Percentiles rank a stretch among this genome's conserved stretches.
Evolutionary conservation across 1,140 invertebrate species (phyloP).

Genomic region (Rhopalosiphum maidis): DNA sequence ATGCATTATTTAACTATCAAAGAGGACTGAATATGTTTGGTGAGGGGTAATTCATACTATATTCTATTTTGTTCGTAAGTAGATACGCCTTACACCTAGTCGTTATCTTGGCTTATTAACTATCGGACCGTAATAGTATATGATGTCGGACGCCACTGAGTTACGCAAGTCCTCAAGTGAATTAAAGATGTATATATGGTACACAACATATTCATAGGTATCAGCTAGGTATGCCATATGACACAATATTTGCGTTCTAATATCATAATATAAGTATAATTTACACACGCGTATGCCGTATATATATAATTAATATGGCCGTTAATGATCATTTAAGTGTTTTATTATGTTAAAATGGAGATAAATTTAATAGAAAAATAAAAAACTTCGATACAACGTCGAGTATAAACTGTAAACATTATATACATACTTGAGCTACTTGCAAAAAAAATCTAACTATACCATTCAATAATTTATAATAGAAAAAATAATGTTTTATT

Average conservation of each 20-base stretch:
- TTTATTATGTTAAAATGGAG: background rate
- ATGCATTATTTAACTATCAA: background rate
- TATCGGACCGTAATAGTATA: background rate
- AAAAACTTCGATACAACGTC: background rate
- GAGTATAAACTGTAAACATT: background rate
- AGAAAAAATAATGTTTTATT: too few species aligned
- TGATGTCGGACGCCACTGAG: background rate
- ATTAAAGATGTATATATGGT: background rate
- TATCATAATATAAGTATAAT: background rate
- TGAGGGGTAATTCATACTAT: background rate
- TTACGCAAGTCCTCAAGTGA: background rate
- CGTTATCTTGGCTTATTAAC: background rate
- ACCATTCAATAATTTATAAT: background rate
- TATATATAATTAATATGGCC: too few species aligned
- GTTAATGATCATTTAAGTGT: background rate
- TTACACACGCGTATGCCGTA: too few species aligned
- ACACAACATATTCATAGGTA: background rate
- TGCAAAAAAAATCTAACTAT: background rate
- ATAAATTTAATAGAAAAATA: background rate
- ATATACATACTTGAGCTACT: background rate
- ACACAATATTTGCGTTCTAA: background rate
- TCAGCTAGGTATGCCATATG: background rate
- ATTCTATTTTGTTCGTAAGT: background rate
- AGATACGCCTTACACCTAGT: background rate
- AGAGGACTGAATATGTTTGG: background rate